Conservation (phyloP, 2,113 vertebrate genomes). For the Clarias batrachus region DNA sequence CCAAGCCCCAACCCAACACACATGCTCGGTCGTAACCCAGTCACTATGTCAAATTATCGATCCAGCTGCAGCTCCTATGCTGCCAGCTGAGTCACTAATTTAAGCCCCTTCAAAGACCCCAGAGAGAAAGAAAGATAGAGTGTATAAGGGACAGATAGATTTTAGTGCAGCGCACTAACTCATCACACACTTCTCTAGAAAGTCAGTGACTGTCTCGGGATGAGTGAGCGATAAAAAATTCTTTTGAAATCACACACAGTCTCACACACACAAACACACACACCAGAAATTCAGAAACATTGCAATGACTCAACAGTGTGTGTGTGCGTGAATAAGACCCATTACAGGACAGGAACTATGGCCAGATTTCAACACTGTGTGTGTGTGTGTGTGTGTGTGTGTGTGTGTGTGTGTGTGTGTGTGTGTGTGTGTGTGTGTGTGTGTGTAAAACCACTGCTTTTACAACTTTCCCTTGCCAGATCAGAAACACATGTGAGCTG, state of each 20-base stretch:
- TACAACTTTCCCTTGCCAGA: slow-evolving; percentile 14
- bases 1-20: too few species aligned
- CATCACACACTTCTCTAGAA: too few species aligned
- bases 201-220: too few species aligned
- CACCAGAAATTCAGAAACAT: not conserved
- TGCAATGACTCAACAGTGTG: slow-evolving; percentile 40
- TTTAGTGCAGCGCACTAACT: too few species aligned
- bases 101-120: too few species aligned
- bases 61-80: too few species aligned
- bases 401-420: slow-evolving; percentile 3
- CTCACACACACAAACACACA: not conserved
- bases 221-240: too few species aligned
- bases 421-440: slow-evolving; percentile 37
- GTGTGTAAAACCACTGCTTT: slow-evolving; percentile 38
- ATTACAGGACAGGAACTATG: slow-evolving; percentile 29
- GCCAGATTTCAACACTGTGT: slow-evolving; percentile 23
- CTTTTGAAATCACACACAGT: not conserved
- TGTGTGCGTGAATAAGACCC: slow-evolving; percentile 20
- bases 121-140: too few species aligned
- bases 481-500: slow-evolving; percentile 43
- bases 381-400: not conserved
- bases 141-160: too few species aligned
- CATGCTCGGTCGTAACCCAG: too few species aligned
- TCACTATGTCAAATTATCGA: too few species aligned
- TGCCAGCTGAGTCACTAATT: too few species aligned